These are phyloP conservation scores for Pachyuromys duprasi DNA, from an alignment of 2,797 vertebrate species.

Conservation along the genomic window DNA sequence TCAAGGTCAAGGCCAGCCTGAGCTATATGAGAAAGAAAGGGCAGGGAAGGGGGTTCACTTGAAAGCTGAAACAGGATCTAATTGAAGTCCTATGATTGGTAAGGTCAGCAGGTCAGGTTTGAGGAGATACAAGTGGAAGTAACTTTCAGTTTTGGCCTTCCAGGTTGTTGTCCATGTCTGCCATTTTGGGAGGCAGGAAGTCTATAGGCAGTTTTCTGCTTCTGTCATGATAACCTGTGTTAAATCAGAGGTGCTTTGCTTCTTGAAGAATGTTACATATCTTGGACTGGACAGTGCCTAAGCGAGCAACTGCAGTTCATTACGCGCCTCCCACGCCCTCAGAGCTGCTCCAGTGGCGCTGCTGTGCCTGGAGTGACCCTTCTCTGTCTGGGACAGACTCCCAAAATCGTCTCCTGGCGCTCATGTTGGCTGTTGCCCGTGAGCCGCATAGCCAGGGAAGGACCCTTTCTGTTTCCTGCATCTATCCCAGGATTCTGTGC, in stretches of 20 bases:
- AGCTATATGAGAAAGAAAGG: not conserved
- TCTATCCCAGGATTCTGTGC: not conserved
- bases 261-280: not conserved
- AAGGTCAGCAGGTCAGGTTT: not conserved
- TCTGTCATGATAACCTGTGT: not conserved
- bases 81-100: not conserved
- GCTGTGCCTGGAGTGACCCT: not conserved
- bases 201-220: not conserved
- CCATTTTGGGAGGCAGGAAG: not conserved
- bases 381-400: not conserved
- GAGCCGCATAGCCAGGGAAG: not conserved
- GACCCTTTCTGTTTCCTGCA: not conserved
- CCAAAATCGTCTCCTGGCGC: not conserved
- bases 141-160: not conserved
- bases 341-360: not conserved
- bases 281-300: not conserved
- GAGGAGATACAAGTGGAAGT: not conserved
- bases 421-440: not conserved
- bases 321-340: not conserved
- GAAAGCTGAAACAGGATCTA: slow-evolving; percentile 34
- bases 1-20: not conserved
- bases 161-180: not conserved
- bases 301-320: not conserved
- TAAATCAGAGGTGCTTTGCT: slow-evolving; percentile 38
- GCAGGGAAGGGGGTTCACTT: not conserved